Evolutionary conservation across 2,797 vertebrate species (phyloP).

Genomic region (Gallinago solitaria): DNA sequence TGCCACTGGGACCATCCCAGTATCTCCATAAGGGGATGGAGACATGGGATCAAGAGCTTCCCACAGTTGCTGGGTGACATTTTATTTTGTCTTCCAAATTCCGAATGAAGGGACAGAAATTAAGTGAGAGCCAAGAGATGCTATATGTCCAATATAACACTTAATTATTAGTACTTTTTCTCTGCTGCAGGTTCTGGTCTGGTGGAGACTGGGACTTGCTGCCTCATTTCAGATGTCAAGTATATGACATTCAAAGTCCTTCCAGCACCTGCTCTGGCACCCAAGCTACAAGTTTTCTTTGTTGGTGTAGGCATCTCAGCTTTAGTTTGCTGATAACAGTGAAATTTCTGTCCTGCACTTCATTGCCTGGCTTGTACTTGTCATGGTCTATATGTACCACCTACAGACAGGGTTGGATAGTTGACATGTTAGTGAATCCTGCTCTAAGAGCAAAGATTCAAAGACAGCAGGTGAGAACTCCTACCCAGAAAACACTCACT

Average conservation of each 20-base stretch:
- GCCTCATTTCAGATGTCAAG: background rate
- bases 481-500: background rate
- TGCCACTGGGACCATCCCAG: background rate
- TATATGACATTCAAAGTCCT: background rate
- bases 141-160: rapidly evolving
- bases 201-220: background rate
- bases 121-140: background rate
- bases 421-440: background rate
- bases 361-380: background rate
- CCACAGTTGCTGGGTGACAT: background rate
- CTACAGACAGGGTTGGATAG: background rate
- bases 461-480: background rate
- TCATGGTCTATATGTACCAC: background rate
- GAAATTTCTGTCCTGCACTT: background rate
- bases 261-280: background rate
- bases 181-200: background rate
- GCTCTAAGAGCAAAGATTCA: background rate
- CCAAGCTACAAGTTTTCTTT: background rate
- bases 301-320: background rate
- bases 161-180: background rate
- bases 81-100: background rate
- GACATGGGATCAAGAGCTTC: background rate
- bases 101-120: background rate
- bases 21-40: background rate
- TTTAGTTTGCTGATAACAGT: background rate